phyloP scores from a whole-genome alignment of 1,140 invertebrate genomes.

The Lucilia cuprina region DNA sequence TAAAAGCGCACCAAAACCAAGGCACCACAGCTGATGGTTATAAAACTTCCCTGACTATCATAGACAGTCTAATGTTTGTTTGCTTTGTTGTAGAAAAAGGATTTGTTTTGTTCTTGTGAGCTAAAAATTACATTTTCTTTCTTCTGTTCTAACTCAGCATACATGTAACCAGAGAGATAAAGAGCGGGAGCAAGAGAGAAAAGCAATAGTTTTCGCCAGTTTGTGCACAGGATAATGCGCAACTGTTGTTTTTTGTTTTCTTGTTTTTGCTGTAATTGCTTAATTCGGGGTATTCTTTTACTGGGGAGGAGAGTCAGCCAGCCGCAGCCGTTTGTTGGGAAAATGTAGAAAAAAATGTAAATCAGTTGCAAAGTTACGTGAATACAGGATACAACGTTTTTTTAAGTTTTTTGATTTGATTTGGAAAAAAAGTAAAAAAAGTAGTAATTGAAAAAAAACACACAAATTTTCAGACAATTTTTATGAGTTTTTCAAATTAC shows the following conservation, averaged over 20 bases:
- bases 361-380: constrained; percentile 35
- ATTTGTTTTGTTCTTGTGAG: not conserved
- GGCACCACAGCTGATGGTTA: not conserved
- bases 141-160: no score
- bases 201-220: no score
- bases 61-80: not conserved
- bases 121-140: not conserved
- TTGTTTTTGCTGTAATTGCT: not conserved
- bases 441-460: not conserved
- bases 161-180: no score
- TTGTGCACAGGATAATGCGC: constrained; percentile 11
- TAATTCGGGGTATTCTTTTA: not conserved
- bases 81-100: not conserved
- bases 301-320: no score
- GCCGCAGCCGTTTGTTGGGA: not conserved
- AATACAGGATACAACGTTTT: constrained; percentile 29
- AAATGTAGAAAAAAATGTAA: not conserved
- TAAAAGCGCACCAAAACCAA: not conserved
- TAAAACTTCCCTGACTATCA: not conserved
- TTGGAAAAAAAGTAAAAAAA: not conserved
- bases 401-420: not conserved
- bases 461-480: not conserved
- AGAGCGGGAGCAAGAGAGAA: no score
- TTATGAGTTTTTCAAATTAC: not conserved
- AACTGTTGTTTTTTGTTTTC: not conserved